phyloP scores from a whole-genome alignment of 2,113 vertebrate genomes.

The Amazona guildingii region DNA sequence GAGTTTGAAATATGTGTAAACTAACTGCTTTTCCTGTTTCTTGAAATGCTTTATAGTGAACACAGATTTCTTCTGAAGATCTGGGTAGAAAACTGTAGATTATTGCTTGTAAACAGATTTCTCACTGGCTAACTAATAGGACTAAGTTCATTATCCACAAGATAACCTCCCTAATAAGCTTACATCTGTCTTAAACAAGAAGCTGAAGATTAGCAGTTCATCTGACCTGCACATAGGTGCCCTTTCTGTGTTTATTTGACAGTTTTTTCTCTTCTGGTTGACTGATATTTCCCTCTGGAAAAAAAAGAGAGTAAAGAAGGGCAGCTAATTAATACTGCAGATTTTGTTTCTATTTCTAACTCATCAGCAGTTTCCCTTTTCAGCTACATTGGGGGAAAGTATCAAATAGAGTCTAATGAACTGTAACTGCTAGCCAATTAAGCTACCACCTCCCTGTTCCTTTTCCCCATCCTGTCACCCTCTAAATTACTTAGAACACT shows the following conservation, averaged over 20 bases:
- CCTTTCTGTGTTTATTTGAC: constrained; percentile 28
- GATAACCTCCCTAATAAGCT: not conserved
- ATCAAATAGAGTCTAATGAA: constrained; percentile 16
- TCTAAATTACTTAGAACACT: not conserved
- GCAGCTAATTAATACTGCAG: constrained; percentile 51
- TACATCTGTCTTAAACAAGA: not conserved
- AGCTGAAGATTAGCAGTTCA: not conserved
- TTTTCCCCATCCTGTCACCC: not conserved
- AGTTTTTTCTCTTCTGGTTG: not conserved
- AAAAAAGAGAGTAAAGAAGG: constrained; percentile 2
- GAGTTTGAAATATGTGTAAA: not conserved
- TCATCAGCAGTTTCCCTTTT: constrained; percentile 32
- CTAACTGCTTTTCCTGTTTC: not conserved
- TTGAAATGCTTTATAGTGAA: not conserved
- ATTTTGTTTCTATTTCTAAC: constrained; percentile 34
- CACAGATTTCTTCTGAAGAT: not conserved
- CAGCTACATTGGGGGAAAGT: not conserved
- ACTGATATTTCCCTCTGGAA: constrained; percentile 20
- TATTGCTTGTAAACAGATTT: not conserved
- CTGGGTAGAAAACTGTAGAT: not conserved
- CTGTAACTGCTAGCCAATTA: constrained; percentile 4
- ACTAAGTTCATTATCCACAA: not conserved
- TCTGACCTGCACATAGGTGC: not conserved
- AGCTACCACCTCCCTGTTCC: not conserved
- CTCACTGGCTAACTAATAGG: not conserved